These are phyloP conservation scores for Epizoanthus illoricatus DNA, from an alignment of 92 coral and sea anemone genomes.

Conservation along the genomic window DNA sequence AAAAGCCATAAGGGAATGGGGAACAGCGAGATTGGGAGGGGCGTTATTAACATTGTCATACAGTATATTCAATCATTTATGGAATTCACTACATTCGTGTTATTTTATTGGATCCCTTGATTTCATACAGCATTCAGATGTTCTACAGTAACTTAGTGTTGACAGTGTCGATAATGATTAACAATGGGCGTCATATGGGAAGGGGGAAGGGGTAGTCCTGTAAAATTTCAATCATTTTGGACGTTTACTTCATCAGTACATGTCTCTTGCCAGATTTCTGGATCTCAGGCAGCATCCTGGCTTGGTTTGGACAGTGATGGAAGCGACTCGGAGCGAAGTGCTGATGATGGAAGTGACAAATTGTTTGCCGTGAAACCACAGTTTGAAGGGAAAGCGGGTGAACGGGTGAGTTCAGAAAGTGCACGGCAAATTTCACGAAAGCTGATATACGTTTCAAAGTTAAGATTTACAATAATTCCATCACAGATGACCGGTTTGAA, in stretches of 20 bases:
- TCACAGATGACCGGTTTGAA: too few relatives aligned
- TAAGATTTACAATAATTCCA: too few relatives aligned
- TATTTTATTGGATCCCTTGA: too few relatives aligned
- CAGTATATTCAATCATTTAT: too few relatives aligned
- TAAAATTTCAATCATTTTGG: too few relatives aligned
- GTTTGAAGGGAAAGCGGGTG: conserved; percentile 91
- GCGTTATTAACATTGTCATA: too few relatives aligned
- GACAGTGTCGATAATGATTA: too few relatives aligned
- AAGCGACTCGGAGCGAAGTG: conserved; percentile 49
- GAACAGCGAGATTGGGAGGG: neutral
- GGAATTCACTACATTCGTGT: too few relatives aligned
- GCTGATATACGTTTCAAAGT: neutral
- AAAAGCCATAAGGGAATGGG: neutral
- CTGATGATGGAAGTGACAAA: conserved; percentile 28
- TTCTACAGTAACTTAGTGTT: too few relatives aligned
- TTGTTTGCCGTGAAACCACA: conserved; percentile 75
- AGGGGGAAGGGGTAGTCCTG: too few relatives aligned
- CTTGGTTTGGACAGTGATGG: conserved; percentile 78
- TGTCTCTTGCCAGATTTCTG: conserved; percentile 72
- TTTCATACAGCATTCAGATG: too few relatives aligned
- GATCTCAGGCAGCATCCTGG: conserved; percentile 86
- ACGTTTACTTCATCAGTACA: neutral
- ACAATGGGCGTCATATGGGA: neutral
- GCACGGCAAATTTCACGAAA: neutral
- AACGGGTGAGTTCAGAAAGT: conserved; percentile 58